These are phyloP conservation scores for Turdus rufiventris DNA, from an alignment of 2,113 vertebrate genomes.

Conservation along the genomic window DNA sequence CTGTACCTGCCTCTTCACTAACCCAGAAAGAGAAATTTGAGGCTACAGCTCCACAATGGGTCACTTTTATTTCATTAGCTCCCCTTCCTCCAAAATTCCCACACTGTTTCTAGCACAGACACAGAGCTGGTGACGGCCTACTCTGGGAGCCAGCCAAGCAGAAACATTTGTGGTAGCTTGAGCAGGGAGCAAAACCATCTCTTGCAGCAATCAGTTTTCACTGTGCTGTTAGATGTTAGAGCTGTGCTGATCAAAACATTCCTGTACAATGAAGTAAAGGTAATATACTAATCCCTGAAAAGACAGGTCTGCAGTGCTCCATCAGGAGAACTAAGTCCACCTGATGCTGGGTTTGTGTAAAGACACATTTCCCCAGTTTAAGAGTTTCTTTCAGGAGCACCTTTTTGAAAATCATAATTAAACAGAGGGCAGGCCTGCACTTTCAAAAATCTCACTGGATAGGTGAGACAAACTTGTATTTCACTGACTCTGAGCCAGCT, in stretches of 20 bases:
- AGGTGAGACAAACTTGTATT: neutral
- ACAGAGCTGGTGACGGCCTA: neutral
- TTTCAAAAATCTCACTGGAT: neutral
- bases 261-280: conserved; percentile 14
- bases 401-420: neutral
- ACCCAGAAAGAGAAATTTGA: neutral
- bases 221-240: neutral
- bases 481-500: neutral
- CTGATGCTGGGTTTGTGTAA: rapidly evolving
- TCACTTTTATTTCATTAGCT: neutral
- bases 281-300: neutral
- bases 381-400: neutral
- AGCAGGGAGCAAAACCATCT: neutral
- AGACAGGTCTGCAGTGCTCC: neutral
- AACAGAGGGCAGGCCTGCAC: neutral
- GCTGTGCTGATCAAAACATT: conserved; percentile 17
- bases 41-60: neutral
- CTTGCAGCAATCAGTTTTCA: neutral
- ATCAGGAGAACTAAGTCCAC: neutral
- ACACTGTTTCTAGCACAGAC: neutral
- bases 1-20: neutral
- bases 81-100: neutral
- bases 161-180: neutral
- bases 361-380: neutral
- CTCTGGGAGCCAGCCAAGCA: neutral